Evolutionary conservation across 2,797 vertebrate genomes (phyloP).

Genomic region (Vireo griseus): DNA sequence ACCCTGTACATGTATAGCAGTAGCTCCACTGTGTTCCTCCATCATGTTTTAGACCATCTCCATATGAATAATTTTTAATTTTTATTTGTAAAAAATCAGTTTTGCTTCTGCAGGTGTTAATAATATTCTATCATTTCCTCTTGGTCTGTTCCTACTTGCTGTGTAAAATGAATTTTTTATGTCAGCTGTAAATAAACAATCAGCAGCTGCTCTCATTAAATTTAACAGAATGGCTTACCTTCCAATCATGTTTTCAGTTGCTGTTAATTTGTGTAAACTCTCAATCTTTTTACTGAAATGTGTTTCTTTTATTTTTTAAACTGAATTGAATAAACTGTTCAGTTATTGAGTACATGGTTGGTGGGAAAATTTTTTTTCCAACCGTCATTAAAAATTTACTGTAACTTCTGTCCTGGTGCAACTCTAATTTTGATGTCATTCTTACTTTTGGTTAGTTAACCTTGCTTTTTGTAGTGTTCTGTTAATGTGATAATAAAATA

Average conservation of each 20-base stretch:
- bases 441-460: neutral
- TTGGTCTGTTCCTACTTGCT: conserved; percentile 33
- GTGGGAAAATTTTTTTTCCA: conserved; percentile 54
- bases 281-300: conserved; percentile 14
- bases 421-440: conserved; percentile 26
- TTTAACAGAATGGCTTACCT: conserved; percentile 33
- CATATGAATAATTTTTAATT: neutral
- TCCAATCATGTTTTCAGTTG: conserved; percentile 64
- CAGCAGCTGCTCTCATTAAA: conserved; percentile 51
- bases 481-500: conserved; percentile 19
- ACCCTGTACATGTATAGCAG: neutral
- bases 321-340: conserved; percentile 43
- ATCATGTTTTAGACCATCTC: neutral
- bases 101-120: conserved; percentile 51
- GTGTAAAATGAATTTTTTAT: conserved; percentile 36
- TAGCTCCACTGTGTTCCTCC: neutral
- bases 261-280: conserved; percentile 49
- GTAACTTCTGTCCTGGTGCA: conserved; percentile 12
- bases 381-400: conserved; percentile 23
- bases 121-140: neutral
- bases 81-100: conserved; percentile 27
- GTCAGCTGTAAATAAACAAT: conserved; percentile 46
- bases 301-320: conserved; percentile 44
- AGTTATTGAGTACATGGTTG: conserved; percentile 29
- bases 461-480: neutral